Conservation (phyloP, 2,797 vertebrate species). For the Manis pentadactyla region DNA sequence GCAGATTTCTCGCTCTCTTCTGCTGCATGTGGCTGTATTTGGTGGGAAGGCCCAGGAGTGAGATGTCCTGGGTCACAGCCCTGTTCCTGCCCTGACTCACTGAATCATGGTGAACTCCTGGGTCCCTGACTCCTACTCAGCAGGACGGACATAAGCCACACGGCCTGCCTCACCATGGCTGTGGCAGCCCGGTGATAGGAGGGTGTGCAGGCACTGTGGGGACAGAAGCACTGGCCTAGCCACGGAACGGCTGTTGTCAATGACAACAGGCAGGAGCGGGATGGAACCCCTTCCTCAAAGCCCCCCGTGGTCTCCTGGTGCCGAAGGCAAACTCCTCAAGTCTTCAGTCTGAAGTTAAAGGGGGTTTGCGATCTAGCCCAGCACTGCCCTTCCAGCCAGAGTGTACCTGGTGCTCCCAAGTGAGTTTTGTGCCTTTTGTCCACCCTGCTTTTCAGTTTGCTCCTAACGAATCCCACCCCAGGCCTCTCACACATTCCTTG, state of each 20-base stretch:
- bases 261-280: not conserved
- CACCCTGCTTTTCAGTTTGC: not conserved
- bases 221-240: not conserved
- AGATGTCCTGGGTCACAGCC: not conserved
- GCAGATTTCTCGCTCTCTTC: not conserved
- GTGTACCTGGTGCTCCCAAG: accelerated
- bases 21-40: not conserved
- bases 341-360: not conserved
- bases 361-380: not conserved
- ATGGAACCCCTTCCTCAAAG: not conserved
- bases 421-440: not conserved
- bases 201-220: not conserved
- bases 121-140: not conserved
- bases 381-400: too few species aligned
- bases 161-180: not conserved
- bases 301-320: accelerated
- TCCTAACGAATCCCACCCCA: not conserved
- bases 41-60: not conserved
- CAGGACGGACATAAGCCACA: not conserved
- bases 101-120: too few species aligned
- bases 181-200: too few species aligned
- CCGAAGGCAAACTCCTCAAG: not conserved
- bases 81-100: not conserved
- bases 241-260: not conserved
- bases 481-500: not conserved